These are phyloP conservation scores for Seladonia tumulorum DNA, from an alignment of 2,888 invertebrate genomes.

Conservation along the genomic window DNA sequence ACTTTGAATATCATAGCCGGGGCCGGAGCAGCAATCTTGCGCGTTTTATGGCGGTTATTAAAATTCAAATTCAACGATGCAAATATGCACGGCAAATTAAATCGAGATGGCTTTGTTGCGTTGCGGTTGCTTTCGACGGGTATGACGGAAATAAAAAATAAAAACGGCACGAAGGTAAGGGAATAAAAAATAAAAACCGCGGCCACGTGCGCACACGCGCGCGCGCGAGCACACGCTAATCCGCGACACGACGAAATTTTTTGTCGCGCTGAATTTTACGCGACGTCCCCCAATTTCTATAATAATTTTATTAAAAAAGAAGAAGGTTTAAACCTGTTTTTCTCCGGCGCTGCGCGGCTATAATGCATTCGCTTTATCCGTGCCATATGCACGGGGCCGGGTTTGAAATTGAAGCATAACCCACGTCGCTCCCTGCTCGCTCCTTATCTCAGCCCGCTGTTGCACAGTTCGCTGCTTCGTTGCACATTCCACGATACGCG, in stretches of 20 bases:
- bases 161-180: not conserved
- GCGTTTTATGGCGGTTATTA: constrained; percentile 36
- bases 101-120: constrained; percentile 28
- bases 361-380: constrained; percentile 23
- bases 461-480: constrained; percentile 46
- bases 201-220: too few relatives aligned
- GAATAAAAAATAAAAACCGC: not conserved
- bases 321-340: not conserved
- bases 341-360: not conserved
- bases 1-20: constrained; percentile 36
- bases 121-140: not conserved
- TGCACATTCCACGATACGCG: constrained; percentile 39
- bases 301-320: not conserved
- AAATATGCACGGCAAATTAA: constrained; percentile 41
- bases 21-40: constrained; percentile 23
- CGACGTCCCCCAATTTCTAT: not conserved
- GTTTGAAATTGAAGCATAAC: constrained; percentile 65
- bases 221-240: not conserved
- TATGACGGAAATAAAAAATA: not conserved
- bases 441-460: constrained; percentile 44
- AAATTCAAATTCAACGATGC: constrained; percentile 52
- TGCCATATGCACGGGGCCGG: not conserved
- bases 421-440: not conserved
- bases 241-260: not conserved
- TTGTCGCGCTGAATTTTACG: not conserved